These are phyloP conservation scores for Holothuria scabra DNA, from an alignment of 53 echinoderm and acorn worm genomes.

Conservation along the genomic window DNA sequence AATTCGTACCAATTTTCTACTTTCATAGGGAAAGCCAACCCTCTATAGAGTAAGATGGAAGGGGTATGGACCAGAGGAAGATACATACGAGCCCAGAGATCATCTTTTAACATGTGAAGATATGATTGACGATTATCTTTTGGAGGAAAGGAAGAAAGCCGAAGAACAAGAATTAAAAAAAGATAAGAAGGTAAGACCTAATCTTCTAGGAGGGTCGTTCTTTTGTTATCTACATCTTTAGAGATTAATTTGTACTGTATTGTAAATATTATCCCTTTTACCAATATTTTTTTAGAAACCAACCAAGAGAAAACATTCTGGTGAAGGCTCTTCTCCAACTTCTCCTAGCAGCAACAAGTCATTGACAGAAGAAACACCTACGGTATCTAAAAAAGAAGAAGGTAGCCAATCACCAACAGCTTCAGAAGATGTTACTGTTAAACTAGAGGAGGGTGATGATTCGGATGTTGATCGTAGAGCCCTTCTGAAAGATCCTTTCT, in stretches of 20 bases:
- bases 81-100: conserved; percentile 95
- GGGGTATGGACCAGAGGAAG: conserved; percentile 92
- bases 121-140: conserved; percentile 88
- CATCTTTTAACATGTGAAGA: conserved; percentile 95
- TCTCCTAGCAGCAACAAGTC: background rate
- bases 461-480: conserved; percentile 38
- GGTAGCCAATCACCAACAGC: background rate
- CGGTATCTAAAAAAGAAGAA: too few relatives aligned
- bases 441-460: conserved; percentile 13
- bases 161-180: background rate
- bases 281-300: background rate
- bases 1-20: background rate
- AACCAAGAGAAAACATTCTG: conserved; percentile 28
- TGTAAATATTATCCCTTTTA: too few relatives aligned
- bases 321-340: conserved; percentile 18
- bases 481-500: conserved; percentile 90
- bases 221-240: too few relatives aligned
- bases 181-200: conserved; percentile 11
- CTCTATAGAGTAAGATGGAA: conserved; percentile 93
- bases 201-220: too few relatives aligned
- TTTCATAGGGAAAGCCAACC: conserved; percentile 72
- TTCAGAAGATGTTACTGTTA: conserved; percentile 17
- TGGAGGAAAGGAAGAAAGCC: conserved; percentile 62
- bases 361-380: background rate
- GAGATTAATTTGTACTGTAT: too few relatives aligned